Percentiles rank a stretch among this genome's conserved stretches.
Conservation (phyloP, 2,113 vertebrate genomes). For the Bothrops jararaca region DNA sequence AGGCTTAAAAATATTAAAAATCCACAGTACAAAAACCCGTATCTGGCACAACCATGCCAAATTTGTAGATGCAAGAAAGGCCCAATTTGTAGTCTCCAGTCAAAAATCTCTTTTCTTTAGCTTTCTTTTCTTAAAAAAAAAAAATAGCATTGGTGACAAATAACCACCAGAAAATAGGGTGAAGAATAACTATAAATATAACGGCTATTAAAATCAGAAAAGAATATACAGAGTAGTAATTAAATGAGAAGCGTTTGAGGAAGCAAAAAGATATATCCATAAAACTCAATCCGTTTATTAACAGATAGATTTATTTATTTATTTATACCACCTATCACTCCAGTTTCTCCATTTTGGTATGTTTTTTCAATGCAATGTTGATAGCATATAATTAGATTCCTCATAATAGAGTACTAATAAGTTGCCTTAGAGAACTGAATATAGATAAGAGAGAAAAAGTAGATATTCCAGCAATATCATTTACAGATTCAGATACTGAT, state of each 20-base stretch:
- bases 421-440: neutral
- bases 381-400: neutral
- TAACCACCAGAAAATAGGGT: too few relatives aligned
- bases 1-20: neutral
- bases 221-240: neutral
- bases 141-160: neutral
- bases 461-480: neutral
- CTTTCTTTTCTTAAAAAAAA: neutral
- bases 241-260: neutral
- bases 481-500: neutral
- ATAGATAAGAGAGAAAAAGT: neutral
- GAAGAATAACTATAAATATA: neutral
- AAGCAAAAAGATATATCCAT: neutral
- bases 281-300: neutral
- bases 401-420: neutral
- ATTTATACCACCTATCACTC: neutral
- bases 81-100: fast-evolving
- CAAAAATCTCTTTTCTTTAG: neutral
- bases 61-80: neutral
- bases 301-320: neutral
- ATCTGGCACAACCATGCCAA: neutral
- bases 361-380: neutral
- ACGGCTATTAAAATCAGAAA: neutral
- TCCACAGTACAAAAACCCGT: neutral
- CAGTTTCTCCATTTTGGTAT: neutral